These are phyloP conservation scores for Semicossyphus pulcher DNA, from an alignment of 2,113 vertebrate species.

Conservation along the genomic window DNA sequence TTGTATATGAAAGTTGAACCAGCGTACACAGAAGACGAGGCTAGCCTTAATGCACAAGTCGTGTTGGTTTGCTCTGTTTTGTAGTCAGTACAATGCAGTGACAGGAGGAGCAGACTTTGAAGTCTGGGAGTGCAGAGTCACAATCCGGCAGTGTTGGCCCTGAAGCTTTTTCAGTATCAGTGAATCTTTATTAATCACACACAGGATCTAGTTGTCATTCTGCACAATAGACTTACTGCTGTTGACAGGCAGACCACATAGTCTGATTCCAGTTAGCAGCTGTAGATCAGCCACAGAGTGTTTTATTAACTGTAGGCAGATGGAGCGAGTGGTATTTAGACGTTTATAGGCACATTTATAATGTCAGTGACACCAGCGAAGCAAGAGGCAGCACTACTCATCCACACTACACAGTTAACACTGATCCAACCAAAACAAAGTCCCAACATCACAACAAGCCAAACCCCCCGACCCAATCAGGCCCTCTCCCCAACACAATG, in stretches of 20 bases:
- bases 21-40: background rate
- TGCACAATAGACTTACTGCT: slow-evolving; percentile 5
- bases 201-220: slow-evolving; percentile 27
- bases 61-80: slow-evolving; percentile 28
- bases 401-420: slow-evolving; percentile 51
- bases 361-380: slow-evolving; percentile 31
- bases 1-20: slow-evolving; percentile 24
- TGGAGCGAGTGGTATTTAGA: slow-evolving; percentile 26
- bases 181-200: slow-evolving; percentile 39
- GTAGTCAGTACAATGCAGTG: slow-evolving; percentile 16
- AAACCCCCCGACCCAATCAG: slow-evolving; percentile 67
- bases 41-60: slow-evolving; percentile 11
- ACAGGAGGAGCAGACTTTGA: slow-evolving; percentile 16
- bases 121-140: slow-evolving; percentile 6
- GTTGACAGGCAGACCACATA: slow-evolving; percentile 26
- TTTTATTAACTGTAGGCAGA: slow-evolving; percentile 22
- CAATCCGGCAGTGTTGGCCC: slow-evolving; percentile 9
- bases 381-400: slow-evolving; percentile 33
- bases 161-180: slow-evolving; percentile 42
- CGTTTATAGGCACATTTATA: slow-evolving; percentile 20
- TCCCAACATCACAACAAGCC: slow-evolving; percentile 59
- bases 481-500: slow-evolving; percentile 58
- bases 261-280: slow-evolving; percentile 23
- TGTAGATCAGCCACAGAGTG: slow-evolving; percentile 9
- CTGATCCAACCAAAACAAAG: slow-evolving; percentile 56